These are phyloP conservation scores for Tetropium fuscum DNA, from an alignment of 2,888 invertebrate genomes.

Conservation along the genomic window DNA sequence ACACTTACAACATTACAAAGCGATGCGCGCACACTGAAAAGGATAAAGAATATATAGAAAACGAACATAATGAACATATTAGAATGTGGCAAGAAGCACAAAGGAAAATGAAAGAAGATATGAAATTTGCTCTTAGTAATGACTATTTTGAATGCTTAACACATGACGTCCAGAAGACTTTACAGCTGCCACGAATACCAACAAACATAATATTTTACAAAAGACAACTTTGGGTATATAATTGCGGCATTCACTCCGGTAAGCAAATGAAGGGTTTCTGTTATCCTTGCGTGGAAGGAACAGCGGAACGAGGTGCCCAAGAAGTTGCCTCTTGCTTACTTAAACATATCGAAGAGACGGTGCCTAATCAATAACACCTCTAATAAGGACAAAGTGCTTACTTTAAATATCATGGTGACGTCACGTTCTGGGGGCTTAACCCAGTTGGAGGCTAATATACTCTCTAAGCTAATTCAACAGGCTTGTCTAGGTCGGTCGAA, in stretches of 20 bases:
- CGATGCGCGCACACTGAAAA: neutral
- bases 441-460: too few relatives aligned
- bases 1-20: neutral
- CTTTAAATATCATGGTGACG: too few relatives aligned
- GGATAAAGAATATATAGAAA: neutral
- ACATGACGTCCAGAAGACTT: neutral
- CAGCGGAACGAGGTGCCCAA: neutral
- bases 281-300: neutral
- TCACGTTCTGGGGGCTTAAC: too few relatives aligned
- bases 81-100: neutral
- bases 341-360: too few relatives aligned
- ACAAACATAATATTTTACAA: slow-evolving; percentile 5
- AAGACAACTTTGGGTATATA: slow-evolving; percentile 6
- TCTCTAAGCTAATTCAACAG: too few relatives aligned
- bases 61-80: neutral
- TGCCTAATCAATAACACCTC: too few relatives aligned
- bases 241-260: slow-evolving; percentile 2
- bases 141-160: neutral
- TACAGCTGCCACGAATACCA: neutral
- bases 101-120: neutral
- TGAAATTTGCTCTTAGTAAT: neutral
- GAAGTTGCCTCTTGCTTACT: too few relatives aligned
- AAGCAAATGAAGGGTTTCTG: neutral
- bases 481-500: too few relatives aligned
- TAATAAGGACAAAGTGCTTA: too few relatives aligned